phyloP scores from a whole-genome alignment of 1,140 invertebrate species.

The Sipha flava region DNA sequence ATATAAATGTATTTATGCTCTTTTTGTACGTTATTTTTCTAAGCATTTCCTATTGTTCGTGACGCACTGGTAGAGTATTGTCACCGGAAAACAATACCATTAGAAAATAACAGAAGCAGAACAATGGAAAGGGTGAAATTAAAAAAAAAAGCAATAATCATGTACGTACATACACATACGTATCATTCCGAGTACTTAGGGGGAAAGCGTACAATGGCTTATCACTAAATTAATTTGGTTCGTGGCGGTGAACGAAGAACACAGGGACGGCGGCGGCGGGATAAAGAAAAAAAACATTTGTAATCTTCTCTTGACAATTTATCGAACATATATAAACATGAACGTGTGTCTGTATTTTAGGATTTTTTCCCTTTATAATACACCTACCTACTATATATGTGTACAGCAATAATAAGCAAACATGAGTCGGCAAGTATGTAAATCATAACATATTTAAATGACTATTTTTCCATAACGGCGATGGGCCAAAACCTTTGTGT shows the following conservation, averaged over 20 bases:
- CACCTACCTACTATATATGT: too few species aligned
- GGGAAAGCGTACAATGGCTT: background rate
- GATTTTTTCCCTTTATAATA: too few species aligned
- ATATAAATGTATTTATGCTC: background rate
- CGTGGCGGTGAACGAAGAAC: too few species aligned
- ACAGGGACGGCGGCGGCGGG: too few species aligned
- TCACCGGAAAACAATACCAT: slow-evolving; percentile 2
- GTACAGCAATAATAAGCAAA: background rate
- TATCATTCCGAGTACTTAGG: background rate
- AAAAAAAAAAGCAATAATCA: too few species aligned
- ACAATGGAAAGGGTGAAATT: background rate
- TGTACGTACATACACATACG: background rate
- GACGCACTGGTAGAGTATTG: background rate
- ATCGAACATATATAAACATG: too few species aligned
- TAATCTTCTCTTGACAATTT: background rate
- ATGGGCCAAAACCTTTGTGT: background rate
- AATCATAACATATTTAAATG: background rate
- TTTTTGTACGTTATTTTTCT: background rate
- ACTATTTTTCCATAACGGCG: background rate
- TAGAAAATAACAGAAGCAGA: background rate
- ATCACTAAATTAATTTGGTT: background rate
- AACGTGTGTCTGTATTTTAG: background rate
- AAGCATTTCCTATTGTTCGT: background rate
- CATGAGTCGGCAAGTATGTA: too few species aligned
- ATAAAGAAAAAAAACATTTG: background rate